phyloP scores from a whole-genome alignment of 2,113 vertebrate species.

The Grallaria varia region DNA sequence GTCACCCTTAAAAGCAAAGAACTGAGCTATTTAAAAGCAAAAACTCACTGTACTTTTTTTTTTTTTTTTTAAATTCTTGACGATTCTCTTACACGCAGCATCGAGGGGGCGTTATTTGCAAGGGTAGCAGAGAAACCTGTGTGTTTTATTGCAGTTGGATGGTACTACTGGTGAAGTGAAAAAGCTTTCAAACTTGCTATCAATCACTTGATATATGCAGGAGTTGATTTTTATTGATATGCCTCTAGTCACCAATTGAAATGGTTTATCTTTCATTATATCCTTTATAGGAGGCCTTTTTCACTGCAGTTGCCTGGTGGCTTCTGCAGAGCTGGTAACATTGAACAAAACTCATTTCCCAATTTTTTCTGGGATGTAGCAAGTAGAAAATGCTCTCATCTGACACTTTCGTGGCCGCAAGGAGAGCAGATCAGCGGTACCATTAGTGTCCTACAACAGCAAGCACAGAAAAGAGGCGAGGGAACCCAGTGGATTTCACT shows the following conservation, averaged over 20 bases:
- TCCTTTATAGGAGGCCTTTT: slow-evolving; percentile 60
- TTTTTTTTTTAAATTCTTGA: slow-evolving; percentile 36
- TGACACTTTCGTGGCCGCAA: slow-evolving; percentile 46
- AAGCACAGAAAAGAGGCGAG: slow-evolving; percentile 43
- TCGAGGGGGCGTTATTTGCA: slow-evolving; percentile 48
- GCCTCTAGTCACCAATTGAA: slow-evolving; percentile 53
- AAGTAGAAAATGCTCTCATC: slow-evolving; percentile 53
- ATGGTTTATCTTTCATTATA: slow-evolving; percentile 68
- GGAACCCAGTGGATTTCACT: slow-evolving; percentile 5
- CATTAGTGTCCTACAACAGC: slow-evolving; percentile 32
- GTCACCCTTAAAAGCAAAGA: background rate
- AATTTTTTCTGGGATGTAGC: slow-evolving; percentile 57
- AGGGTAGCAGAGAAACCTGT: slow-evolving; percentile 60
- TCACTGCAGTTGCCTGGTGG: slow-evolving; percentile 45
- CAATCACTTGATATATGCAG: slow-evolving; percentile 68
- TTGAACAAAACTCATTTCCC: slow-evolving; percentile 67
- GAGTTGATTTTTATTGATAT: slow-evolving; percentile 68
- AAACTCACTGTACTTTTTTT: background rate
- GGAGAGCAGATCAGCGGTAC: slow-evolving; percentile 4
- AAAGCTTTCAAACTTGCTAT: slow-evolving; percentile 72
- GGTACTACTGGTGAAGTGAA: slow-evolving; percentile 63
- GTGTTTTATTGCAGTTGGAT: slow-evolving; percentile 61
- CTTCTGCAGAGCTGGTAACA: slow-evolving; percentile 68
- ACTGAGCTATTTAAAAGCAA: slow-evolving; percentile 47
- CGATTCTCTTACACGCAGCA: slow-evolving; percentile 31